These are phyloP conservation scores for Rhopalosiphum padi DNA, from an alignment of 1,140 invertebrate genomes.

Conservation along the genomic window DNA sequence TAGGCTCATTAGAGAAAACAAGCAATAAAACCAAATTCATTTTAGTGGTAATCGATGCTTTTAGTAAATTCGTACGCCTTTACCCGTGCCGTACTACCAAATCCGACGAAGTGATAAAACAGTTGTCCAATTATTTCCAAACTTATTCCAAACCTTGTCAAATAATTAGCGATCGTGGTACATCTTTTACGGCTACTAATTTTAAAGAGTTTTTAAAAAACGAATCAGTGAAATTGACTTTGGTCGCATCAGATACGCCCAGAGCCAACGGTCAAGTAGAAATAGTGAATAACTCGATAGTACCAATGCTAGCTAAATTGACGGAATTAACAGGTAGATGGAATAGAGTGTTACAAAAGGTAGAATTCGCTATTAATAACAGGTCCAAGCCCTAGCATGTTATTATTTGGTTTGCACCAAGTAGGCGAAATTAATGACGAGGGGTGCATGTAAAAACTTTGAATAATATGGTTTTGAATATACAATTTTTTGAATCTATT, in stretches of 20 bases:
- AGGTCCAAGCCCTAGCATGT: not conserved
- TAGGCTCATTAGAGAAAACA: conserved; percentile 6
- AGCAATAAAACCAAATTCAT: conserved; percentile 25
- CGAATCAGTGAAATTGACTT: not conserved
- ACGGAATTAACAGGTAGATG: conserved; percentile 50
- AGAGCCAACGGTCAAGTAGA: conserved; percentile 18
- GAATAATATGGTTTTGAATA: too few species aligned
- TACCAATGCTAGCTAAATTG: not conserved
- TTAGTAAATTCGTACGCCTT: conserved; percentile 31
- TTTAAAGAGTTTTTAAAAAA: conserved; percentile 26
- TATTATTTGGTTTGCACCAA: too few species aligned
- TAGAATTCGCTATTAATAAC: conserved; percentile 59
- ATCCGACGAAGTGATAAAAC: conserved; percentile 1
- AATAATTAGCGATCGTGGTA: not conserved
- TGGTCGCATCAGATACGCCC: not conserved
- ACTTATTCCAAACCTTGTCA: not conserved
- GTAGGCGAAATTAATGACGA: too few species aligned
- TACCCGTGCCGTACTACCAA: not conserved
- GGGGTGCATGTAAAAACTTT: too few species aligned
- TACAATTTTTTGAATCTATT: too few species aligned
- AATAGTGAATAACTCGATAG: not conserved
- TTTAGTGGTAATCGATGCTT: conserved; percentile 9
- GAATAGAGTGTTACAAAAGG: not conserved
- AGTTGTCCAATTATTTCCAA: conserved; percentile 8
- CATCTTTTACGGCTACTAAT: not conserved